Base-by-base conservation (phyloP, 2,888 invertebrate genomes). In the Spicauda simplicius region DNA sequence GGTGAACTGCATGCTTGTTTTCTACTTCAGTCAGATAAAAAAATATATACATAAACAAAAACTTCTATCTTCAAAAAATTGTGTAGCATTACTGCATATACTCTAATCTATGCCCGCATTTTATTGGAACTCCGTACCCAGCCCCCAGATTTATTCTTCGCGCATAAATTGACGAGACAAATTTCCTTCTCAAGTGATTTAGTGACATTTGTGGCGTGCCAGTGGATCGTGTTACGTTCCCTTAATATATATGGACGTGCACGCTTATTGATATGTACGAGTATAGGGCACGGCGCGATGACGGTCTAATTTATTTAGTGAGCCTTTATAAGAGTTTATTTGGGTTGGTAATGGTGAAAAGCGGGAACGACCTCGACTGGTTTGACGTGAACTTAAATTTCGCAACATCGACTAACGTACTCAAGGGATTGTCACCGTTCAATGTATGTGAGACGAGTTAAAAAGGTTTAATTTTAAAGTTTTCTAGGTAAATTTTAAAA, bases 81-180 rank as follows among this genome's bases (percentile, higher is more conserved):
- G 12, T 7, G 1, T 37, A 37, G 37, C 37, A 45, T 11, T 45
- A n/a, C 45, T 45, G 45, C 14, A n/a, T n/a, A 45, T 45, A 2
- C 11, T 19, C 14, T 72, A 70, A 70, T 74, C 77, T 74, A 53
- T 71, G 72, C 14, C 56, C 72, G 18, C 61, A 70, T 71, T 76
- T 77, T 76, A 80, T 78, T 78, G 77, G 77, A 79, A 77, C 76
- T 70, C 74, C 74, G 74, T 73, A 72, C 73, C 56, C 72, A 71
- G 70, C 72, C 76, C 77, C 77, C 75, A 82, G 85, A 87, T 88
- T 87, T 87, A 87, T 87, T 82, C 82, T 79, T 77, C 80, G 76
- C 80, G 79, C 82, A 84, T 85, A 85, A 87, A 87, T 88, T 85
- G 87, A 87, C 81, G 84, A 85, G 85, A 83, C 85, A 81, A 85